A percentile compares a stretch with the other conserved stretches of the same genome.
These are phyloP conservation scores for Campylomormyrus numenius DNA, from an alignment of 2,113 vertebrate species.

Conservation along the genomic window DNA sequence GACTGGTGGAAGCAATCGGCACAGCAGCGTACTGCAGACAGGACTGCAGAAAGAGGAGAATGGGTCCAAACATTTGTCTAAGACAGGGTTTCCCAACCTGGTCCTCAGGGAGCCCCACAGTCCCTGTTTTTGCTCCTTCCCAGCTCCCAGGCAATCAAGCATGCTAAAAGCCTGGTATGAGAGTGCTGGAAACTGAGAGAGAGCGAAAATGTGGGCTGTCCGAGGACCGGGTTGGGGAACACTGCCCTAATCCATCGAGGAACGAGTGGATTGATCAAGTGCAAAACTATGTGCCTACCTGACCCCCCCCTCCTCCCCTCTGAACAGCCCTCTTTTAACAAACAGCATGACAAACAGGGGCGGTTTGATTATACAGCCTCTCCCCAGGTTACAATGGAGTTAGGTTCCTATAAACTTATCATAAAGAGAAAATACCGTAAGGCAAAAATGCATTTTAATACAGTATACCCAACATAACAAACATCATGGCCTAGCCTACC, in stretches of 20 bases:
- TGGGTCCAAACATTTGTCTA: neutral
- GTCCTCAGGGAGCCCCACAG: too few species aligned
- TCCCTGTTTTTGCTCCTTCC: neutral
- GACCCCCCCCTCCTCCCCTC: neutral
- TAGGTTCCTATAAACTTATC: too few species aligned
- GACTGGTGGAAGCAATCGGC: neutral
- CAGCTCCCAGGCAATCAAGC: neutral
- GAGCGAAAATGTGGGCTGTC: neutral
- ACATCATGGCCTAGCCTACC: too few species aligned
- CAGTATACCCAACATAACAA: too few species aligned
- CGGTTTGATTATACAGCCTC: neutral
- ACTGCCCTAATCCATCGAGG: neutral
- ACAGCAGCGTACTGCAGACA: neutral
- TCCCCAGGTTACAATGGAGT: too few species aligned
- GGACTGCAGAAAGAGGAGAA: neutral
- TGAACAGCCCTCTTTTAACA: neutral
- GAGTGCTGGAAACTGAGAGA: neutral
- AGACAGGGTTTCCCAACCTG: neutral
- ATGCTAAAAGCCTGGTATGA: neutral
- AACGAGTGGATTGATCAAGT: neutral
- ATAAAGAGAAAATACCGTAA: too few species aligned
- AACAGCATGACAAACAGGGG: neutral
- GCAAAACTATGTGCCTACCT: neutral
- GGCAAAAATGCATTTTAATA: too few species aligned
- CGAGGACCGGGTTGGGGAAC: neutral